A percentile compares a stretch with the other conserved stretches of the same genome.
Evolutionary conservation across 2,888 invertebrate species (phyloP).

Genomic region (Phyllotreta striolata): DNA sequence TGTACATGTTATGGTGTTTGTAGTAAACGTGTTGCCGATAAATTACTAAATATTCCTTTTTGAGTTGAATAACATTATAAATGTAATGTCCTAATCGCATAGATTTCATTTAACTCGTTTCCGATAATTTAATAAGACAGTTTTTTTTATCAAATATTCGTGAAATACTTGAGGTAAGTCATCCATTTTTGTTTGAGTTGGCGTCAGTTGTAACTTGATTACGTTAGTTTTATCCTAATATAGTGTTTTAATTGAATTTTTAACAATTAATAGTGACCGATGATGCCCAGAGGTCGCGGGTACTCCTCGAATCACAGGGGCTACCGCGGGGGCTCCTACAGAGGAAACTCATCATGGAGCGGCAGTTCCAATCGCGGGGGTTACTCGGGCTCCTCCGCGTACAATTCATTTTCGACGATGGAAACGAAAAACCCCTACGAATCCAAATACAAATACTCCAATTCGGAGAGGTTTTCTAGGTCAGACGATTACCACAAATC

Average conservation of each 20-base stretch:
- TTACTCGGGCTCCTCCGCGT: conserved; percentile 43
- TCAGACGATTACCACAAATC: conserved; percentile 56
- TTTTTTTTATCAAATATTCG: too few species aligned
- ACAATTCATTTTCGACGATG: conserved; percentile 25
- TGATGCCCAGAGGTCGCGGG: conserved; percentile 53
- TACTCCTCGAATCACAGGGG: conserved; percentile 50
- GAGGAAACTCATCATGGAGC: conserved; percentile 51
- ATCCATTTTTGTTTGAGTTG: conserved; percentile 1
- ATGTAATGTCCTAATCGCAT: too few species aligned
- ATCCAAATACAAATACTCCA: conserved; percentile 53
- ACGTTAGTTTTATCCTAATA: too few species aligned
- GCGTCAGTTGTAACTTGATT: conserved; percentile 2
- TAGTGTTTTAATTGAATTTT: conserved; percentile 1
- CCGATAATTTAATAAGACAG: too few species aligned
- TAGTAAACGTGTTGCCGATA: too few species aligned
- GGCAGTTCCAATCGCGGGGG: conserved; percentile 47
- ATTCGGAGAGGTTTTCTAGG: conserved; percentile 54
- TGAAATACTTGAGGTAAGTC: conserved; percentile 2
- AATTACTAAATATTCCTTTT: too few species aligned
- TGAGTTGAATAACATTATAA: too few species aligned
- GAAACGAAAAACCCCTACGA: conserved; percentile 50
- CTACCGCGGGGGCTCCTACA: conserved; percentile 49
- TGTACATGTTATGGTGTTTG: too few species aligned
- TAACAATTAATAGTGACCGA: background rate
- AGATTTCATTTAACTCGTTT: too few species aligned